phyloP scores from a whole-genome alignment of 2,888 invertebrate species.

The Panopea generosa region DNA sequence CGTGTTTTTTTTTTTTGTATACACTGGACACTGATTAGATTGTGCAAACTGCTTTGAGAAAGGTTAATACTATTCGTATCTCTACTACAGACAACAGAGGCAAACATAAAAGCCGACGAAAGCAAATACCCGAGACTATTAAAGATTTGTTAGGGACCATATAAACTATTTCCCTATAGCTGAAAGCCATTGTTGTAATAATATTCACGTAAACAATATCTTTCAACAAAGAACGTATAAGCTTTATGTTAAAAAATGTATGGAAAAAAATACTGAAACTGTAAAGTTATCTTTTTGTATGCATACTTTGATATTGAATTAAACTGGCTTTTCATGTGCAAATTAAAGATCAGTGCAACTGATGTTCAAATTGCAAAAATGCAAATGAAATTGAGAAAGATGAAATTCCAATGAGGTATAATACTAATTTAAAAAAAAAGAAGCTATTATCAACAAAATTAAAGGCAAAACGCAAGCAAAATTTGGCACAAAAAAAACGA shows the following conservation, averaged over 20 bases:
- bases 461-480: slow-evolving; percentile 28
- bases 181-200: slow-evolving; percentile 29
- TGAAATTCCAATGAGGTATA: slow-evolving; percentile 1
- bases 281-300: slow-evolving; percentile 15
- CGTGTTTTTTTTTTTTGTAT: too few relatives aligned
- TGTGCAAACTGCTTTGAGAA: too few relatives aligned
- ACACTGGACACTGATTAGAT: too few relatives aligned
- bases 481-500: slow-evolving; percentile 23
- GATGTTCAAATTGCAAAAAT: too few relatives aligned
- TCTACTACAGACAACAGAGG: too few relatives aligned
- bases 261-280: background rate
- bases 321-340: slow-evolving; percentile 30
- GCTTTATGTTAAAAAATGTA: slow-evolving; percentile 6
- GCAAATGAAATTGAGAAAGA: slow-evolving; percentile 20
- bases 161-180: slow-evolving; percentile 27
- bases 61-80: too few relatives aligned
- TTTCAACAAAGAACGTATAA: slow-evolving; percentile 24
- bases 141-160: too few relatives aligned
- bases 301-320: slow-evolving; percentile 13
- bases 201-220: slow-evolving; percentile 19
- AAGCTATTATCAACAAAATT: slow-evolving; percentile 18
- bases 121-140: too few relatives aligned
- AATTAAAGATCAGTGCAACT: too few relatives aligned
- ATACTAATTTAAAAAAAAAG: background rate
- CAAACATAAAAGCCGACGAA: too few relatives aligned